Base-by-base conservation (phyloP, 2,113 vertebrate species). In the Nibea coibor region DNA sequence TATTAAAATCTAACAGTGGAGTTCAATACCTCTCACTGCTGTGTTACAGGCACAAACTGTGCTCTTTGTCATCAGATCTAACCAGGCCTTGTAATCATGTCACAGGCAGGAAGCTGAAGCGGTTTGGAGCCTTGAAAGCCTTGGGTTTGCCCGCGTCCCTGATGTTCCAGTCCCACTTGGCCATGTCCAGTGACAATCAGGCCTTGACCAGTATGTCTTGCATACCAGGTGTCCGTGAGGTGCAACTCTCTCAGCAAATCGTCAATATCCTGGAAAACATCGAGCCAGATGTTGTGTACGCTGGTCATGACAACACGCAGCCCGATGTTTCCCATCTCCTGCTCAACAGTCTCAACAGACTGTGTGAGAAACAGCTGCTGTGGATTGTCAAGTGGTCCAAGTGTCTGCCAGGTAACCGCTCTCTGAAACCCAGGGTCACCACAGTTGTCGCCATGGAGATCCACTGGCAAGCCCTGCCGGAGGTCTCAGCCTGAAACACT, bases 351-450 rank as follows among this genome's bases (percentile, higher is more conserved):
- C 96, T 99, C 61, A 99, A 99, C 89, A 91, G 95, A 35, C 95
- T 99, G 66, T 97, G 97, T 35, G 98, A 99, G 90, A 96, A 96
- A 75, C 98, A 99, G 78, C 96, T 99, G 83, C 94, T 99, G 73
- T 96, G 96, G 90, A 98, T 99, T 20, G 97, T 99, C 82, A 97
- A 97, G 88, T 99, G 98, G 98, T 98, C 98, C 86, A 99, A 99
- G 88, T 95, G 96, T 56, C 92, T 99, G 89, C 98, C 98, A 97
- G 98, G 98, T 99, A 96, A 96, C 56, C 22, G 22, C 59, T 62
- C 69, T 48, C 64, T 43, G 56, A 77, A 9, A 70, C 76, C 84
- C 80, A 81, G 67, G 83, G 72, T 63, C 75, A 67, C 42, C 59
- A 57, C 14, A 16, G 58, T 20, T 58, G 77, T 89, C 17, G 11